A percentile compares a stretch with the other conserved stretches of the same genome.
These are phyloP conservation scores for Aspidiotus rigidus DNA, from an alignment of 2,888 invertebrate species.

Conservation along the genomic window DNA sequence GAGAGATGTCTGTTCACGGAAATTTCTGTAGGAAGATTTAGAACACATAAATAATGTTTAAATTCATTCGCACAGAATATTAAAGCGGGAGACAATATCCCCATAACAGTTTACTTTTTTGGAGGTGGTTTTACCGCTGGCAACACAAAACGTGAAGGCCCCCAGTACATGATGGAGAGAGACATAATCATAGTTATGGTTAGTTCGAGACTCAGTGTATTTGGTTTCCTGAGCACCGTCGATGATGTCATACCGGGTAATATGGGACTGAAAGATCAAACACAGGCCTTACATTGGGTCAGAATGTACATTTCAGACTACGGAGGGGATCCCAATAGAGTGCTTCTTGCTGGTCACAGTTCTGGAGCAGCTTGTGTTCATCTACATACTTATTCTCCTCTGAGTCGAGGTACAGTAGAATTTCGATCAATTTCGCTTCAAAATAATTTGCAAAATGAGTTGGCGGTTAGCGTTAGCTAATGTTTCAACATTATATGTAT, in stretches of 20 bases:
- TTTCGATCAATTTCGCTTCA: background rate
- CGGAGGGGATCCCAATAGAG: conserved; percentile 33
- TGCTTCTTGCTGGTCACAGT: conserved; percentile 35
- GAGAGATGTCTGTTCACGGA: background rate
- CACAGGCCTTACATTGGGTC: conserved; percentile 29
- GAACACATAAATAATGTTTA: background rate
- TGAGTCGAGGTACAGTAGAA: conserved; percentile 33
- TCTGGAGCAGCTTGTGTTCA: conserved; percentile 32
- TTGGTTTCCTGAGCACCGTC: conserved; percentile 34
- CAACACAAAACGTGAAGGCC: conserved; percentile 21
- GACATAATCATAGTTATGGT: conserved; percentile 36
- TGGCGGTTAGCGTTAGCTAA: too few relatives aligned
- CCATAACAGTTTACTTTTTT: conserved; percentile 48
- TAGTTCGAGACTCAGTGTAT: conserved; percentile 37
- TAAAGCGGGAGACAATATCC: conserved; percentile 35
- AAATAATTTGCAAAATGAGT: background rate
- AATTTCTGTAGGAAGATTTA: background rate
- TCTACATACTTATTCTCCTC: conserved; percentile 33
- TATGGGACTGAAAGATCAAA: conserved; percentile 34
- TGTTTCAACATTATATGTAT: too few relatives aligned
- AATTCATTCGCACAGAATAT: conserved; percentile 35
- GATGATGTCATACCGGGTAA: conserved; percentile 30
- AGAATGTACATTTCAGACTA: conserved; percentile 28
- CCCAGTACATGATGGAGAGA: conserved; percentile 36
- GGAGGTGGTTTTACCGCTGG: conserved; percentile 45